Evolutionary conservation across 2,797 vertebrate species (phyloP), one percentile per base, ranked within the genome.

Genomic region (Anolis apletophallus): DNA sequence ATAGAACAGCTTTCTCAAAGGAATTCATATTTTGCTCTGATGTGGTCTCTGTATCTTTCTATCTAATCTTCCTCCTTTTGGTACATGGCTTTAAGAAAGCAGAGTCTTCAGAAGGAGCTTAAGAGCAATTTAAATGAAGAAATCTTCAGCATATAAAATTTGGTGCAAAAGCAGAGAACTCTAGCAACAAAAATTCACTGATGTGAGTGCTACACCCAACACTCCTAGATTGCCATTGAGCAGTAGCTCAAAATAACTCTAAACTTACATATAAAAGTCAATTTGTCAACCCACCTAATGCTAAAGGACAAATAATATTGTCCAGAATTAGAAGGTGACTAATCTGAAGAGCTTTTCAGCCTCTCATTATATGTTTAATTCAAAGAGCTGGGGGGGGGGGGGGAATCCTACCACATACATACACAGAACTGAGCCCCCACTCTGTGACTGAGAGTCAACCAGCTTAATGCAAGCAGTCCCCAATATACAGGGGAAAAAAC

Each of bases 261-360:
- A 88, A 93, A 73, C 87, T 94, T 90, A 94, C 91, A 94, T 90
- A 91, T 89, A 85, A 93, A 95, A 89, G 78, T 86, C 88, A 88
- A 88, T 94, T 88, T 67, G 93, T 84, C 80, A 72, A 93, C 84
- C 80, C 78, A 59, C 87, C 88, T 94, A 86, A 88, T 2, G 75
- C 83, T 80, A n/a, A 34, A 87, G 94, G 85, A 91, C 94, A 92
- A 93, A 92, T 80, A 73, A 23, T 90, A 87, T 89, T 94, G 90
- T 88, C 93, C 92, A 91, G 90, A 90, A 90, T 61, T 90, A 94
- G 54, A n/a, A n/a, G 14, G 34, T 34, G 9, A 77, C 50, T 54
- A 50, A 54, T 75, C 50, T 77, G 52, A 77, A 91, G 86, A 83
- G 90, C 85, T 94, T 94, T 93, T 91, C 88, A 68, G 85, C 92